These are phyloP conservation scores for Glyphotaelius pellucidus DNA, from an alignment of 2,888 invertebrate species.

Conservation along the genomic window DNA sequence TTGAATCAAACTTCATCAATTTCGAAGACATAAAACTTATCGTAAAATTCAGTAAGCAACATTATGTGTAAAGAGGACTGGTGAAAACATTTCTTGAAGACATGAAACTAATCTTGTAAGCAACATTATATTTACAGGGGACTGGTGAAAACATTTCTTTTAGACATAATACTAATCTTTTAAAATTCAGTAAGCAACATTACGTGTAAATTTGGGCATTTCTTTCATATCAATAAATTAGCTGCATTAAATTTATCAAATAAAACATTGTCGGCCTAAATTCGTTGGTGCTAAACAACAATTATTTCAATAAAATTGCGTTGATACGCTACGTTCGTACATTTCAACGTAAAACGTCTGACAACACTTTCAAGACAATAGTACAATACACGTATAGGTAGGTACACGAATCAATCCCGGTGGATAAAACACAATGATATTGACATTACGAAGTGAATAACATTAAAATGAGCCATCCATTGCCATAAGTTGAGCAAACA, in stretches of 20 bases:
- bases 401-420: not conserved
- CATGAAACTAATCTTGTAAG: too few species aligned
- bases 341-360: not conserved
- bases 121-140: not conserved
- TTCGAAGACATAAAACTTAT: too few species aligned
- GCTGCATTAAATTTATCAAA: not conserved
- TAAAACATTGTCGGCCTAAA: not conserved
- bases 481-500: not conserved
- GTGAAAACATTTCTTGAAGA: too few species aligned
- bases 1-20: not conserved
- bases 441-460: not conserved
- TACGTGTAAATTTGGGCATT: not conserved
- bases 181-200: too few species aligned
- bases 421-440: not conserved
- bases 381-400: not conserved
- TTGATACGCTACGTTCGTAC: not conserved
- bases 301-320: not conserved
- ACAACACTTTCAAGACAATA: not conserved
- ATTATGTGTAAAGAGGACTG: too few species aligned
- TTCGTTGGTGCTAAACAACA: not conserved
- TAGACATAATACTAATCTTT: too few species aligned
- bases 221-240: not conserved
- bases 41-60: too few species aligned
- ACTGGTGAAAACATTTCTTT: too few species aligned
- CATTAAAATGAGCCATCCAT: conserved; percentile 16